Base-by-base conservation (phyloP, 2,797 vertebrate species). In the Smutsia temminckii region DNA sequence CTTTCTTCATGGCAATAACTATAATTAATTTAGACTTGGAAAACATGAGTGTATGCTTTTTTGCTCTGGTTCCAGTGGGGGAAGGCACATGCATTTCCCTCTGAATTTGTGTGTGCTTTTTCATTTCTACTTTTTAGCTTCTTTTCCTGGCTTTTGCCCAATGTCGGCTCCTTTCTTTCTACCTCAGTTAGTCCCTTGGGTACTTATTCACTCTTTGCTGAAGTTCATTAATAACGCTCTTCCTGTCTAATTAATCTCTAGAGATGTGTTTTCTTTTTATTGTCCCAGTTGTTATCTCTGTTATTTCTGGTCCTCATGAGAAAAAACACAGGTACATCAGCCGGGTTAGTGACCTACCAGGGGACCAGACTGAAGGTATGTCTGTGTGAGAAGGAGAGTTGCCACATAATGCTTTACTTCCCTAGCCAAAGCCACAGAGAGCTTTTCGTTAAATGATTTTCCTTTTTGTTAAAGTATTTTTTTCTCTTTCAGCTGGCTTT, bases 221-320 rank as follows among this genome's bases (percentile, higher is more conserved):
- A 53, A 89, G 42, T 77, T 93, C 40, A 86, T 92, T 92, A 93
- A 55, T 94, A 72, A 95, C 93, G 34, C 23, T 75, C 49, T 93
- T 89, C 53, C 83, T 89, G 7, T 89, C 42, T n/a, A 68, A 0
- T 75, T 71, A 89, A 17, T 93, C 72, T 93, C 64, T 8, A 83
- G 64, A 21, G 61, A 75, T 74, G 17, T 77, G 21, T 95, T 95
- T 85, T 66, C 21, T 85, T 88, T 94, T 78, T 69, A 27, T 72
- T 87, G 11, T 81, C 37, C 37, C 55, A 40, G 37, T 92, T 79
- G 46, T 69, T 83, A 42, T 11, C 85, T 93, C 59, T 85, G 49
- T 55, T 42, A 11, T 80, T 93, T 85, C 84, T 91, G 63, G 23
- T 5, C 69, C 59, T 85, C n/a, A 37, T 71, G 68, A 23, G 66